Conservation (phyloP, 2,888 invertebrate species). For the Brenthis ino region DNA sequence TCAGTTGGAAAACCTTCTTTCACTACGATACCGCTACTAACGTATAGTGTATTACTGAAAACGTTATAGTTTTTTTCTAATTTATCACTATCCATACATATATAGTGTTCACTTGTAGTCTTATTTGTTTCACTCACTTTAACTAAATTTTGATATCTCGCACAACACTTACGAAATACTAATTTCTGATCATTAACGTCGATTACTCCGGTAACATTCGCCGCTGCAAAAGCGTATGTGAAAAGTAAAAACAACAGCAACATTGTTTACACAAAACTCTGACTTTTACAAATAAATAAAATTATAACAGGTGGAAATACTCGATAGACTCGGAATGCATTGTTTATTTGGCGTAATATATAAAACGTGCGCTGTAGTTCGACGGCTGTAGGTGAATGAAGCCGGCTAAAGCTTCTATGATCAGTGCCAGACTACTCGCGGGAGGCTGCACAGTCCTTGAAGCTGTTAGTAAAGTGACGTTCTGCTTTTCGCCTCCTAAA, state of each 20-base stretch:
- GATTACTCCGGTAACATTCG: constrained; percentile 22
- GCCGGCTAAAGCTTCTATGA: constrained; percentile 46
- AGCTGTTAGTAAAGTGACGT: constrained; percentile 40
- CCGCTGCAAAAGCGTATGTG: constrained; percentile 47
- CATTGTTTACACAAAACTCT: constrained; percentile 51
- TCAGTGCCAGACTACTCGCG: constrained; percentile 37
- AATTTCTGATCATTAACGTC: constrained; percentile 45
- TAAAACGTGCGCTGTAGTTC: constrained; percentile 58
- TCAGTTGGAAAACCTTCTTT: constrained; percentile 56
- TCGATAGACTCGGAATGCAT: constrained; percentile 62
- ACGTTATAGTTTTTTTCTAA: constrained; percentile 51
- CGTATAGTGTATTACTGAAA: constrained; percentile 53
- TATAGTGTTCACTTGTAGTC: constrained; percentile 45
- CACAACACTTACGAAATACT: constrained; percentile 71
- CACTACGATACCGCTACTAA: constrained; percentile 53
- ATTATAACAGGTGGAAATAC: constrained; percentile 65
- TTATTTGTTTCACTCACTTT: constrained; percentile 52
- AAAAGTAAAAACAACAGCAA: constrained; percentile 54
- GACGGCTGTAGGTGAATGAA: constrained; percentile 56
- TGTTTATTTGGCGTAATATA: constrained; percentile 51
- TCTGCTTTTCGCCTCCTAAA: constrained; percentile 39
- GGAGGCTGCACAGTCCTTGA: constrained; percentile 74
- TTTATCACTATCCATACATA: constrained; percentile 58
- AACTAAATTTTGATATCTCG: constrained; percentile 56
- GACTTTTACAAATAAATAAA: constrained; percentile 40